Evolutionary conservation across 1,140 invertebrate genomes (phyloP).

Genomic region (Drosophila ambigua): DNA sequence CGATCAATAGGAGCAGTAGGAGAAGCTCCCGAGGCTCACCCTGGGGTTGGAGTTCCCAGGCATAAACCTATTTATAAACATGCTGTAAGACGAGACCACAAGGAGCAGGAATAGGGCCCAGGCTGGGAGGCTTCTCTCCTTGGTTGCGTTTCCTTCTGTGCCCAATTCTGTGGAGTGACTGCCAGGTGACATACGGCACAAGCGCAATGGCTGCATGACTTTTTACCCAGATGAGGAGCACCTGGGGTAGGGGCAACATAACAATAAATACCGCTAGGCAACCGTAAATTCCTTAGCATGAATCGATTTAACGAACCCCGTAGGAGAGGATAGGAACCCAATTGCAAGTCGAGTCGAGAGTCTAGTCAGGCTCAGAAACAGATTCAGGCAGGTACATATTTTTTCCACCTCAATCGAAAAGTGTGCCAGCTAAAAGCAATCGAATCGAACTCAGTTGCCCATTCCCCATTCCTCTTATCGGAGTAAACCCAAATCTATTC

Average conservation of each 20-base stretch:
- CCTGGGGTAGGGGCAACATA: conserved; percentile 49
- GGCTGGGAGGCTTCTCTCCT: conserved; percentile 15
- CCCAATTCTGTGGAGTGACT: conserved; percentile 65
- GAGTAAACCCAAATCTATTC: no score
- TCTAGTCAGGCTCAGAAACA: conserved; percentile 40
- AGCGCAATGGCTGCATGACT: conserved; percentile 28
- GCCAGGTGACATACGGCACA: conserved; percentile 51
- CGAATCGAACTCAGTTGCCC: conserved; percentile 4
- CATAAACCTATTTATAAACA: conserved; percentile 73
- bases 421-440: conserved; percentile 57
- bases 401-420: conserved; percentile 40
- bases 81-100: conserved; percentile 53
- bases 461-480: no score
- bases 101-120: conserved; percentile 21
- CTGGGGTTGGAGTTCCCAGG: conserved; percentile 7
- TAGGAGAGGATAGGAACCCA: conserved; percentile 21
- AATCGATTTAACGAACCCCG: conserved; percentile 76
- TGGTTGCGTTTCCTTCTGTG: conserved; percentile 46
- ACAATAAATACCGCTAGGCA: conserved; percentile 82
- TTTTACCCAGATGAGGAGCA: not conserved
- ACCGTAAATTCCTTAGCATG: conserved; percentile 79
- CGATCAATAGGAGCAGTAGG: conserved; percentile 50
- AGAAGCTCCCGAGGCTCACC: conserved; percentile 35
- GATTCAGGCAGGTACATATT: conserved; percentile 59
- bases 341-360: conserved; percentile 29